Percentiles rank a stretch among this genome's conserved stretches.
phyloP scores from a whole-genome alignment of 2,888 invertebrate species.

The Acholoe squamosa region DNA sequence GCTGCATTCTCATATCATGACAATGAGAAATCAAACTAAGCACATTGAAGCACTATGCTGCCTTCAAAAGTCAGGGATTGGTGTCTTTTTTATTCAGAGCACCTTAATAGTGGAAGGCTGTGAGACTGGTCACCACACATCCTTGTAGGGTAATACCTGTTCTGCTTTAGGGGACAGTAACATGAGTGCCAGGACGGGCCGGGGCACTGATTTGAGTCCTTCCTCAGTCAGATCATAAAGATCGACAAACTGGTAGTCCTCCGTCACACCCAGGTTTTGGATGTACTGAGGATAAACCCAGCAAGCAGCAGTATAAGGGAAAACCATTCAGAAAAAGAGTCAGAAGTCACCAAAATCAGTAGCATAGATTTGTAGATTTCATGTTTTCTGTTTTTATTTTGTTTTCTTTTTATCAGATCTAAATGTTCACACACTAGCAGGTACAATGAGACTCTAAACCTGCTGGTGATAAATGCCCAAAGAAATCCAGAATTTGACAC shows the following conservation, averaged over 20 bases:
- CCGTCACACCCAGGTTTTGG: constrained; percentile 89
- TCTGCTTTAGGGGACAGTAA: constrained; percentile 89
- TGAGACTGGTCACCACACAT: too few species aligned
- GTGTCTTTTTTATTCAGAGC: too few species aligned
- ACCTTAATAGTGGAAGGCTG: too few species aligned
- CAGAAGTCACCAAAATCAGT: not conserved
- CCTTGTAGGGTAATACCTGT: not conserved
- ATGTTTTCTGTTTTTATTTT: not conserved
- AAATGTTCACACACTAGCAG: not conserved
- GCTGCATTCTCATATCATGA: too few species aligned
- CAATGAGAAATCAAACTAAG: too few species aligned
- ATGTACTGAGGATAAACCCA: constrained; percentile 78
- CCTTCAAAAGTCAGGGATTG: too few species aligned
- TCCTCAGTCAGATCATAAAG: constrained; percentile 96
- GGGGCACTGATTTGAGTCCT: constrained; percentile 92
- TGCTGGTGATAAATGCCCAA: too few species aligned
- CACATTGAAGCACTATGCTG: too few species aligned
- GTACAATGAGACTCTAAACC: not conserved
- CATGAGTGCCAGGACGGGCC: constrained; percentile 93
- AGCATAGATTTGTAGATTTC: not conserved
- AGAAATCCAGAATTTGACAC: too few species aligned
- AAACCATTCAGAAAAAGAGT: not conserved
- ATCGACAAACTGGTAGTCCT: constrained; percentile 92
- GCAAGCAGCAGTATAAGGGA: not conserved
- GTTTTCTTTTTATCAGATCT: not conserved